Percentiles rank a stretch among this genome's conserved stretches.
Conservation (phyloP, 1,140 invertebrate genomes). For the Trachelipus rathkii region DNA sequence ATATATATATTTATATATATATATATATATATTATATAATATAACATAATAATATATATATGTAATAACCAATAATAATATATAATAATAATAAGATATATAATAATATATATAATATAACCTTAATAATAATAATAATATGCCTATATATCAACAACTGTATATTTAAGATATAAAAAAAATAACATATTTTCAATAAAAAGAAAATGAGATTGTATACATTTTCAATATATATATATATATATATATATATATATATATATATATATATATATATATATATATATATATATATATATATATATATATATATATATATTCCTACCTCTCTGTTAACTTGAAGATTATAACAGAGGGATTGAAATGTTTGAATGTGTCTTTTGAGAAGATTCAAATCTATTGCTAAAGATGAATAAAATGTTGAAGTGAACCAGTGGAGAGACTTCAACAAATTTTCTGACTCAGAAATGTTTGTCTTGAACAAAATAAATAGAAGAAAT, state of each 20-base stretch:
- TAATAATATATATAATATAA: too few relatives aligned
- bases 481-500: too few relatives aligned
- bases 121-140: too few relatives aligned
- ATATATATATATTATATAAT: too few relatives aligned
- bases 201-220: too few relatives aligned
- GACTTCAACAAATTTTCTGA: not conserved
- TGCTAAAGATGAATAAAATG: not conserved
- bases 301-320: slow-evolving; percentile 1
- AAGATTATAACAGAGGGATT: not conserved
- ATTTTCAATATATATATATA: slow-evolving; percentile 15
- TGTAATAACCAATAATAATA: too few relatives aligned
- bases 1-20: too few relatives aligned
- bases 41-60: too few relatives aligned
- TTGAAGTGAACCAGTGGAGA: not conserved
- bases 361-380: not conserved
- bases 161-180: not conserved
- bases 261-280: not conserved
- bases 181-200: not conserved
- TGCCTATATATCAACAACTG: too few relatives aligned
- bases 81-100: too few relatives aligned
- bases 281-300: slow-evolving; percentile 11
- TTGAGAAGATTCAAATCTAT: not conserved
- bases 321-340: not conserved
- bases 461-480: too few relatives aligned
- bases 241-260: not conserved